These are phyloP conservation scores for Cyrtonyx montezumae DNA, from an alignment of 2,113 vertebrate species.

Conservation along the genomic window DNA sequence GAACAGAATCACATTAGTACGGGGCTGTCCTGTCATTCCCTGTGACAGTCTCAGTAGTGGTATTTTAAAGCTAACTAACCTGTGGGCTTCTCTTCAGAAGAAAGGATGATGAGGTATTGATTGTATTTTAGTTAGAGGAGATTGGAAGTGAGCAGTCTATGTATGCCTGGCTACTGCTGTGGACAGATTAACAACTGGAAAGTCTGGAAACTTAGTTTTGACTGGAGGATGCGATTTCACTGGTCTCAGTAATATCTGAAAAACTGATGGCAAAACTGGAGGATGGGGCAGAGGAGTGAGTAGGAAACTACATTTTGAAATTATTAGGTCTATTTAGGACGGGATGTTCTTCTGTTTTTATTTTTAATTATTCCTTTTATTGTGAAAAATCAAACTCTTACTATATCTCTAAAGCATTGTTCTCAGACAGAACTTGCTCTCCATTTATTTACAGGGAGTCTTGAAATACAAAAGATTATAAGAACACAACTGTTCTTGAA, in stretches of 20 bases:
- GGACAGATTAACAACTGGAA: neutral
- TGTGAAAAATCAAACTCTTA: neutral
- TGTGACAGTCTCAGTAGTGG: neutral
- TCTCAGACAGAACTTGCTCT: neutral
- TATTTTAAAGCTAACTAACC: conserved; percentile 13
- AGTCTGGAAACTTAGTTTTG: neutral
- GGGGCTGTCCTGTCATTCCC: neutral
- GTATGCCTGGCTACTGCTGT: neutral
- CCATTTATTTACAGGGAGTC: neutral
- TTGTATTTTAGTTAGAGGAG: conserved; percentile 14
- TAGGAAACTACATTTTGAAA: neutral
- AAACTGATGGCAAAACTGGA: neutral
- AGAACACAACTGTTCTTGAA: neutral
- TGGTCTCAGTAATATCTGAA: neutral
- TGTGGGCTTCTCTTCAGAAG: neutral
- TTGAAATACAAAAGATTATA: neutral
- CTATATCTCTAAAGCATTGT: neutral
- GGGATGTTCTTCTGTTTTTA: neutral
- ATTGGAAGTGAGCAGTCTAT: neutral
- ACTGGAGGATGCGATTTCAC: neutral
- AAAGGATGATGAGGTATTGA: conserved; percentile 48
- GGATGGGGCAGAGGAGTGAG: neutral
- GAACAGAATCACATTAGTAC: neutral
- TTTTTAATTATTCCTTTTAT: neutral
- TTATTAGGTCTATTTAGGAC: neutral